Conservation (phyloP, 2,797 vertebrate species). For the Anabas testudineus region DNA sequence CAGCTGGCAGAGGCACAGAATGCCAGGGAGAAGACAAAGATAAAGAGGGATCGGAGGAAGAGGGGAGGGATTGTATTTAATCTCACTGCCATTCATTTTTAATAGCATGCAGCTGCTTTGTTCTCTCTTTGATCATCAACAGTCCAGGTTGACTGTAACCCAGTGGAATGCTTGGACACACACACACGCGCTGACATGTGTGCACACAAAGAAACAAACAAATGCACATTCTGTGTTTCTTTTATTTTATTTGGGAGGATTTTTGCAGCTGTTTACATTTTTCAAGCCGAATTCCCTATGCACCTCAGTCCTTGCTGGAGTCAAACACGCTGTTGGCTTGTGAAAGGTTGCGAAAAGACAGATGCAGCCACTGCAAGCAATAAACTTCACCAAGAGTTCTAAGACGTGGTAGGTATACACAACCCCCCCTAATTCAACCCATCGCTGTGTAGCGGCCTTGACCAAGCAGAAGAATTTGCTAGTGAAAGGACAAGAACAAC, state of each 20-base stretch:
- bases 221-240: slow-evolving; percentile 17
- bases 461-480: slow-evolving; percentile 16
- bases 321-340: slow-evolving; percentile 3
- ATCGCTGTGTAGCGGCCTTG: slow-evolving; percentile 20
- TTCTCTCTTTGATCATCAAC: slow-evolving; percentile 82
- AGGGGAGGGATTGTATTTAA: slow-evolving; percentile 72
- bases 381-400: slow-evolving; percentile 1
- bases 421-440: slow-evolving; percentile 9
- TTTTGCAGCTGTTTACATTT: slow-evolving; percentile 17
- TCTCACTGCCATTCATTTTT: slow-evolving; percentile 83
- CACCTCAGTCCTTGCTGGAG: slow-evolving; percentile 4
- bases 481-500: slow-evolving; percentile 18
- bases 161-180: slow-evolving; percentile 35
- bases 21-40: slow-evolving; percentile 72
- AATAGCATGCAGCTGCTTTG: slow-evolving; percentile 82
- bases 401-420: slow-evolving; percentile 9
- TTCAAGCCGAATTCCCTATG: not conserved
- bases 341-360: slow-evolving; percentile 23
- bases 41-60: slow-evolving; percentile 64
- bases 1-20: slow-evolving; percentile 72
- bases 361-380: slow-evolving; percentile 14
- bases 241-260: not conserved
- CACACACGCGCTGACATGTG: slow-evolving; percentile 20
- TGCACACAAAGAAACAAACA: slow-evolving; percentile 10
- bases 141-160: slow-evolving; percentile 80